Percentiles rank a stretch among this genome's conserved stretches.
These are phyloP conservation scores for Taenioides sp. DNA, from an alignment of 2,797 vertebrate species.

Conservation along the genomic window DNA sequence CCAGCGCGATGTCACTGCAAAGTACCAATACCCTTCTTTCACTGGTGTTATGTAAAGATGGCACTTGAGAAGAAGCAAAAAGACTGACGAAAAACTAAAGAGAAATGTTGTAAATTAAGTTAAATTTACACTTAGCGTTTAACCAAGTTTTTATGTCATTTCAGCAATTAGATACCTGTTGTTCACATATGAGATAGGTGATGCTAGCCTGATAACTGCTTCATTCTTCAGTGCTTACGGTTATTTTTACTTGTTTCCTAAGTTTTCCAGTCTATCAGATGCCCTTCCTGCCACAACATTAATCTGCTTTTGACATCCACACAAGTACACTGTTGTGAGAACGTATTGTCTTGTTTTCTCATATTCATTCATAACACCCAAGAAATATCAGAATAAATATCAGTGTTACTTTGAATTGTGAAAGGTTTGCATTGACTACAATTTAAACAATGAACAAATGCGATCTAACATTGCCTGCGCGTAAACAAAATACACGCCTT, in stretches of 20 bases:
- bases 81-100: too few relatives aligned
- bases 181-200: too few relatives aligned
- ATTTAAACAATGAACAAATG: conserved; percentile 7
- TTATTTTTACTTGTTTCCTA: background rate
- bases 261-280: background rate
- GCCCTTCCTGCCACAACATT: background rate
- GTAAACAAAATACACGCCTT: conserved; percentile 31
- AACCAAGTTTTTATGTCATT: too few relatives aligned
- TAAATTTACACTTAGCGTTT: too few relatives aligned
- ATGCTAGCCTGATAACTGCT: too few relatives aligned
- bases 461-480: background rate
- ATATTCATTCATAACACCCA: background rate
- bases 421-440: background rate
- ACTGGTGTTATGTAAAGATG: too few relatives aligned
- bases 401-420: background rate
- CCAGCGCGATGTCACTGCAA: too few relatives aligned
- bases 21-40: too few relatives aligned
- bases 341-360: background rate
- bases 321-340: background rate
- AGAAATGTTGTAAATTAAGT: too few relatives aligned
- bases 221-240: too few relatives aligned
- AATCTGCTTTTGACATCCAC: background rate
- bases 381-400: background rate
- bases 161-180: too few relatives aligned
- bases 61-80: too few relatives aligned